phyloP scores from a whole-genome alignment of 1,140 invertebrate species.

The Drosophila pseudoobscura region DNA sequence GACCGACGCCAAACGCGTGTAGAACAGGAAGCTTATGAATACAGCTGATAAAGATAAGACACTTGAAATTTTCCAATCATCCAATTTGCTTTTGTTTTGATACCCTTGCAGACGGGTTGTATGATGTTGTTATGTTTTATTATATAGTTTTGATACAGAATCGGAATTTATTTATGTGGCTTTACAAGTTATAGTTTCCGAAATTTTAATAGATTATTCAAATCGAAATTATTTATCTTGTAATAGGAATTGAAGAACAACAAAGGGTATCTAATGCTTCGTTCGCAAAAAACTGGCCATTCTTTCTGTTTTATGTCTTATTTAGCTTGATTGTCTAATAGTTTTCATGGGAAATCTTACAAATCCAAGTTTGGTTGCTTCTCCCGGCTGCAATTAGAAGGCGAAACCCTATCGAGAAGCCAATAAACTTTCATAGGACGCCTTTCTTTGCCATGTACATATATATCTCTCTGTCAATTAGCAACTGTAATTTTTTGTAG shows the following conservation, averaged over 20 bases:
- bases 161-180: no score
- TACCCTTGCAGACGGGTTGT: slow-evolving; percentile 6
- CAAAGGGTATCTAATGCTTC: no score
- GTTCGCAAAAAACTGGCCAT: no score
- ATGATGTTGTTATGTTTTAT: slow-evolving; percentile 12
- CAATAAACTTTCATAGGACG: slow-evolving; percentile 40
- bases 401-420: slow-evolving; percentile 67
- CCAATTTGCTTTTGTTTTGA: slow-evolving; percentile 19
- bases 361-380: slow-evolving; percentile 44
- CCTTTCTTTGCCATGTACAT: slow-evolving; percentile 4
- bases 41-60: slow-evolving; percentile 39
- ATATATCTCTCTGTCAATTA: slow-evolving; percentile 30
- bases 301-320: no score
- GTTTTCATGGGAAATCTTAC: slow-evolving; percentile 56
- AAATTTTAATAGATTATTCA: no score
- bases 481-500: slow-evolving; percentile 26
- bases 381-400: slow-evolving; percentile 47
- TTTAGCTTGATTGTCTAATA: not conserved
- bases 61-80: slow-evolving; percentile 64
- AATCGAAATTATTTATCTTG: no score
- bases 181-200: no score
- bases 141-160: slow-evolving; percentile 7
- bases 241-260: no score
- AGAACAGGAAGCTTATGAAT: slow-evolving; percentile 41
- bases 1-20: slow-evolving; percentile 40